Base-by-base conservation (phyloP, 2,113 vertebrate genomes). In the Carettochelys insculpta region DNA sequence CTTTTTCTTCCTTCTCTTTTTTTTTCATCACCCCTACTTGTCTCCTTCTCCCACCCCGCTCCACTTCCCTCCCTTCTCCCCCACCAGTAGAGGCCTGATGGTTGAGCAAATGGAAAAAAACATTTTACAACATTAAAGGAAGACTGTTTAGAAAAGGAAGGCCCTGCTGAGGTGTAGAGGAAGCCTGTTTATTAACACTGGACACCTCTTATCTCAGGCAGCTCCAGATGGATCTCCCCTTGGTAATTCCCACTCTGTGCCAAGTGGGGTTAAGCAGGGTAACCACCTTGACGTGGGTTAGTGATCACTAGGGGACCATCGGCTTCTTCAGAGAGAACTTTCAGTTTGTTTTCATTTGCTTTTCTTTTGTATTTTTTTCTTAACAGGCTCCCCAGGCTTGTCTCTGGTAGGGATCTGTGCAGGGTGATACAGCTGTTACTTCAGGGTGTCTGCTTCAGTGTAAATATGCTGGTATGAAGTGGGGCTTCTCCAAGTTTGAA, bases 91-190 rank as follows among this genome's bases (percentile, higher is more conserved):
- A 98, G 97, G 98, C 97, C 95, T 97, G 98, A 98, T 97, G 86
- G 91, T 97, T 98, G 98, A 98, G 98, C 98, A 98, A 98, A 98
- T 99, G 98, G 98, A 99, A 99, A 99, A 99, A 99, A 98, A 80
- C 98, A 98, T 98, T 97, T 96, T 96, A 97, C 97, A 97, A 98
- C 98, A 99, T 99, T 98, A 99, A 99, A 99, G 98, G 97, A 98
- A 97, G 97, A 94, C 95, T 99, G 98, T 99, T 99, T 99, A 97
- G 98, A 98, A 99, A 99, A 98, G 99, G 99, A 99, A 99, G 98
- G 98, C 98, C 98, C 98, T 97, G 98, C 97, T 97, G 98, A 98
- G 98, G 98, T 98, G 98, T 98, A 98, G 97, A 98, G 99, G 98
- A 99, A 99, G 98, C 98, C 98, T 98, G 98, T 96, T 97, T 98